Percentiles rank a stretch among this genome's conserved stretches.
Evolutionary conservation across 1,140 invertebrate species (phyloP).

Genomic region (Drosophila tsacasi): DNA sequence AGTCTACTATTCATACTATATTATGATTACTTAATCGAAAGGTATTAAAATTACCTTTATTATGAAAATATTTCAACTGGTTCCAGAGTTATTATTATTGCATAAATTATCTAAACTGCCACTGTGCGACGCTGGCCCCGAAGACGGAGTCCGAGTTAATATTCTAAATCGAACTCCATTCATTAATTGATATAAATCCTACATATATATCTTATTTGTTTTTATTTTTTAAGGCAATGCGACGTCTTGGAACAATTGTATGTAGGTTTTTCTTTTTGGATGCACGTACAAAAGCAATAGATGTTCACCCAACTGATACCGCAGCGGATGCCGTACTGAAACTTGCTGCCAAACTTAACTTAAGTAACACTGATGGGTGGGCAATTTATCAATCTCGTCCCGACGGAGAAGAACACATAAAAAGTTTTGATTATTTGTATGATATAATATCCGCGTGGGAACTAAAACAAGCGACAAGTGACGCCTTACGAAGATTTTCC

Average conservation of each 20-base stretch:
- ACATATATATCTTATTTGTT: conserved; percentile 28
- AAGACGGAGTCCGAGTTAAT: no score
- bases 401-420: conserved; percentile 96
- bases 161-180: no score
- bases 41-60: no score
- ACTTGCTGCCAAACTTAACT: conserved; percentile 94
- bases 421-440: conserved; percentile 96
- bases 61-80: no score
- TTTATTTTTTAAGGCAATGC: conserved; percentile 89
- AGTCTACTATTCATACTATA: no score
- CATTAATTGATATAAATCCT: no score
- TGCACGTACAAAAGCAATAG: conserved; percentile 97
- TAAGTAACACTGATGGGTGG: conserved; percentile 95
- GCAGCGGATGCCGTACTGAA: conserved; percentile 95
- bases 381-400: conserved; percentile 95
- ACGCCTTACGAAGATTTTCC: conserved; percentile 86
- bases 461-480: conserved; percentile 88
- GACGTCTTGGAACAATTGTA: conserved; percentile 95
- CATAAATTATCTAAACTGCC: no score
- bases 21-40: no score
- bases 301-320: conserved; percentile 97
- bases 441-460: conserved; percentile 98
- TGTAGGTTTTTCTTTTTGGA: conserved; percentile 98
- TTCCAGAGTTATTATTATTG: no score
- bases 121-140: no score